Evolutionary conservation across 1,140 invertebrate species (phyloP).

Genomic region (Condylostylus longicornis): DNA sequence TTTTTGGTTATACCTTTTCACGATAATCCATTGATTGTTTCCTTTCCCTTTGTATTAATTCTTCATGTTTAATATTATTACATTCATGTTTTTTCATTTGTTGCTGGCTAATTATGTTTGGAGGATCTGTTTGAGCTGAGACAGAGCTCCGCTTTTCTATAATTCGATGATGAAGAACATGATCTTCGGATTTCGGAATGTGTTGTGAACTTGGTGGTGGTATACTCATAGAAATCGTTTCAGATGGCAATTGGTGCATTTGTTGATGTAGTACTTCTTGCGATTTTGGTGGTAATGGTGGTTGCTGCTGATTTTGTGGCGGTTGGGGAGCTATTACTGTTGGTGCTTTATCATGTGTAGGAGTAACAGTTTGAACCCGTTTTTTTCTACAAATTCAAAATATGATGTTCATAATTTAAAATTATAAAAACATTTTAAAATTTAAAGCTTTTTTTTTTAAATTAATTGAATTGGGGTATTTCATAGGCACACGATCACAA

Average conservation of each 20-base stretch:
- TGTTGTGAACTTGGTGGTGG: no score
- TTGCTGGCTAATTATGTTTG: conserved; percentile 21
- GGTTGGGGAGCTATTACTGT: not conserved
- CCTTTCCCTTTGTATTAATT: conserved; percentile 17
- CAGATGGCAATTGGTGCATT: conserved; percentile 17
- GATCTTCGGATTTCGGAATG: conserved; percentile 8
- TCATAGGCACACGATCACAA: no score
- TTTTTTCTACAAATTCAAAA: conserved; percentile 7
- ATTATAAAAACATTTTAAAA: not conserved
- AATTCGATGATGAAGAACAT: conserved; percentile 1
- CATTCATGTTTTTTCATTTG: conserved; percentile 13
- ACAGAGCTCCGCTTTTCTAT: conserved; percentile 26
- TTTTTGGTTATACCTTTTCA: not conserved
- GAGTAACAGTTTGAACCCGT: conserved; percentile 17
- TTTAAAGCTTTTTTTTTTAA: no score
- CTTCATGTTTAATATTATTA: conserved; percentile 14
- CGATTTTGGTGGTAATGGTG: conserved; percentile 9
- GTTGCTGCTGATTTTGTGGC: not conserved
- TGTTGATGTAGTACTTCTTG: conserved; percentile 21
- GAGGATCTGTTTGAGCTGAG: conserved; percentile 25
- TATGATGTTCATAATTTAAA: not conserved
- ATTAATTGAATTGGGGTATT: no score
- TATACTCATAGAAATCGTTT: no score
- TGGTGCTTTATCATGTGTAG: not conserved
- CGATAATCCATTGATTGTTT: conserved; percentile 22